Conservation (phyloP, 2,797 vertebrate genomes). For the Cheirogaleus major region DNA sequence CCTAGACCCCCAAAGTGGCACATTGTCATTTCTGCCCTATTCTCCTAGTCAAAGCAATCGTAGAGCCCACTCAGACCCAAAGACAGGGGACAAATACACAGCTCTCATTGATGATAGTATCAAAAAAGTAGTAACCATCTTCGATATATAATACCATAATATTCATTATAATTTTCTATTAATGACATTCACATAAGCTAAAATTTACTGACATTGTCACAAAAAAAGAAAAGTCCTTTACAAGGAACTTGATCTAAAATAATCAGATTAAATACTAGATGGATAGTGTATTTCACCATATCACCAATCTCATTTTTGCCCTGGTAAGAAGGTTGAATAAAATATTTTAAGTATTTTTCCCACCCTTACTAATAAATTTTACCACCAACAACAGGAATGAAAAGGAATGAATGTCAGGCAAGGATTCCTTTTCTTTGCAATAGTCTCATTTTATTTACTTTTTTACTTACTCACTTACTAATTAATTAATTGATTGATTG, state of each 20-base stretch:
- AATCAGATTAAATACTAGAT: slow-evolving; percentile 38
- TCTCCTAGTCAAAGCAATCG: neutral
- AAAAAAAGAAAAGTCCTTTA: neutral
- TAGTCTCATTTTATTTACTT: neutral
- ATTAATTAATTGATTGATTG: too few species aligned
- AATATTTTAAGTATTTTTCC: neutral
- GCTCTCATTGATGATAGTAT: neutral
- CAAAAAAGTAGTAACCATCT: neutral
- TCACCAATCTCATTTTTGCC: slow-evolving; percentile 23
- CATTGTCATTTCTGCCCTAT: neutral
- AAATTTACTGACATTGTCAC: neutral
- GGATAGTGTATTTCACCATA: neutral
- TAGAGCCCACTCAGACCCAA: neutral
- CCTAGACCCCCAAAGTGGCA: neutral
- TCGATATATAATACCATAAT: neutral
- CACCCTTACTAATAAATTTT: neutral
- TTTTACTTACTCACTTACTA: too few species aligned
- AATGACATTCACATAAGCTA: neutral
- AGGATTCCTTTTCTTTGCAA: neutral
- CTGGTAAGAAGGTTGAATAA: neutral
- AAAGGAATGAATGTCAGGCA: slow-evolving; percentile 8
- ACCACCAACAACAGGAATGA: neutral
- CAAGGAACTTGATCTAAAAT: neutral
- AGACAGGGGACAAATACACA: neutral
- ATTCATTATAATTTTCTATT: neutral